Conservation (phyloP, 2,113 vertebrate species). For the Hypanus sabinus region DNA sequence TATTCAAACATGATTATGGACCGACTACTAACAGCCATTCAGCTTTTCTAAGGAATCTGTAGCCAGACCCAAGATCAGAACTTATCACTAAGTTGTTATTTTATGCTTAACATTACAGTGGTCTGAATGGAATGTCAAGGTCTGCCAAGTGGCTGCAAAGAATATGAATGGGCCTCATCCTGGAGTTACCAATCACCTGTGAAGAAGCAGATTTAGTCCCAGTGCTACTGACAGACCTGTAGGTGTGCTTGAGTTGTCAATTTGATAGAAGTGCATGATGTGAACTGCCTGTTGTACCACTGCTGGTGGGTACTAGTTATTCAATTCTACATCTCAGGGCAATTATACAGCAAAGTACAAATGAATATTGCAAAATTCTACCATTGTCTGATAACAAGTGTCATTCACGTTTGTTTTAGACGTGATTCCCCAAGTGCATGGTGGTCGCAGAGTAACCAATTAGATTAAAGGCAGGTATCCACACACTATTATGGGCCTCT, state of each 20-base stretch:
- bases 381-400: background rate
- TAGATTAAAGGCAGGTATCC: no score
- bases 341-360: background rate
- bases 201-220: background rate
- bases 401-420: background rate
- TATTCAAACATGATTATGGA: background rate
- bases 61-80: background rate
- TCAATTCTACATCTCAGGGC: background rate
- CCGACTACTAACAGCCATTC: background rate
- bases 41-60: background rate
- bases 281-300: no score
- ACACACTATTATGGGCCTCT: no score
- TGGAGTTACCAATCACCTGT: background rate
- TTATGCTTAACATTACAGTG: background rate
- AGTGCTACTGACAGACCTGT: background rate
- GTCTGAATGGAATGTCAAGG: background rate
- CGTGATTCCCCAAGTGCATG: background rate
- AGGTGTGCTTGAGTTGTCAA: background rate
- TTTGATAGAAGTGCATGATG: background rate
- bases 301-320: background rate
- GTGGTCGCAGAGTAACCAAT: background rate
- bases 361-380: background rate
- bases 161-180: background rate
- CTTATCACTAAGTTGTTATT: background rate
- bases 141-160: background rate